Percentiles rank a stretch among this genome's conserved stretches.
Conservation (phyloP, 2,888 invertebrate species). For the Alloplasta piceator region DNA sequence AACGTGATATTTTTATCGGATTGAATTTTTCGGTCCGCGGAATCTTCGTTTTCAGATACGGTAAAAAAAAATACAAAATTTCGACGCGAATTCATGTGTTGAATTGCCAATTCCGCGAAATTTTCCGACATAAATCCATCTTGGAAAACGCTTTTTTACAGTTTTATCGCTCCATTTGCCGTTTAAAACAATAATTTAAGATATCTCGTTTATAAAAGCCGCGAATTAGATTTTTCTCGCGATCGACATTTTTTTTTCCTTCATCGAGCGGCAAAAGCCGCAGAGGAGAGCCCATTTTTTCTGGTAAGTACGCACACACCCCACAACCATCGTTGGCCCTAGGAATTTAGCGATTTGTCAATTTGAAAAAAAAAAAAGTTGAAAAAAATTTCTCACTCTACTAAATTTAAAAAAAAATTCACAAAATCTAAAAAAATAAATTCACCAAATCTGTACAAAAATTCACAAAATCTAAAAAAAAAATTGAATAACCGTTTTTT, state of each 20-base stretch:
- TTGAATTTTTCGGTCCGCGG: too few species aligned
- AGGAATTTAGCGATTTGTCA: constrained; percentile 79
- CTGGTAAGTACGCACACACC: constrained; percentile 81
- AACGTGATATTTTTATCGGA: too few species aligned
- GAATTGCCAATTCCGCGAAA: too few species aligned
- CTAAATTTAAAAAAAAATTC: background rate
- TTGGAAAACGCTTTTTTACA: background rate
- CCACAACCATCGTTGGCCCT: constrained; percentile 82
- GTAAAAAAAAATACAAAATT: background rate
- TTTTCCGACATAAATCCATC: too few species aligned
- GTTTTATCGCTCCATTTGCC: background rate
- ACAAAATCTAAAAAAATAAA: background rate
- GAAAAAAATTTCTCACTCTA: too few species aligned
- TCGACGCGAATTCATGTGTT: too few species aligned
- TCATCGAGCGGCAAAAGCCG: background rate
- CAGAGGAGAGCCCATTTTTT: constrained; percentile 27
- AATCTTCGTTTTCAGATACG: background rate
- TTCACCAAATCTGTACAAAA: background rate
- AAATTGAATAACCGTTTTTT: background rate
- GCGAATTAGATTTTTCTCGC: background rate
- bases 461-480: background rate
- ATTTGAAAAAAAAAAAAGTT: too few species aligned
- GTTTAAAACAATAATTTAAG: background rate
- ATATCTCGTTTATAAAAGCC: background rate
- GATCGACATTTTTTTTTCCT: background rate